These are phyloP conservation scores for Wiebesia pumilae DNA, from an alignment of 1,140 invertebrate genomes.

Conservation along the genomic window DNA sequence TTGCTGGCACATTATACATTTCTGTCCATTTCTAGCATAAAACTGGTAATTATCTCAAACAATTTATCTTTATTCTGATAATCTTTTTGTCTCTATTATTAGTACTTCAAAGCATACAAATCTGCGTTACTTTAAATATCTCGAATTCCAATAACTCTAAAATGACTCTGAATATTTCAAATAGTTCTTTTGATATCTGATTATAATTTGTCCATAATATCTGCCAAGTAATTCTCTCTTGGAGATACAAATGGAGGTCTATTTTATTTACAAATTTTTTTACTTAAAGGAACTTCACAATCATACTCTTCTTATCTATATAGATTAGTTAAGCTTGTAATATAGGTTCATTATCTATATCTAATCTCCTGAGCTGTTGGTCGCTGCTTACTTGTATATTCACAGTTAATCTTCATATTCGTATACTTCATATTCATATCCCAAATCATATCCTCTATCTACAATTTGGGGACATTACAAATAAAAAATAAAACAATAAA, in stretches of 20 bases:
- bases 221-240: background rate
- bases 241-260: background rate
- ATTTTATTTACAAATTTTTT: background rate
- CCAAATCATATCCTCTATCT: background rate
- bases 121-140: background rate
- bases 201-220: background rate
- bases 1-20: background rate
- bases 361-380: background rate
- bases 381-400: background rate
- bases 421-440: too few relatives aligned
- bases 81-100: background rate
- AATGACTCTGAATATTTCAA: background rate
- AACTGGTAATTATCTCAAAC: background rate
- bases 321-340: background rate
- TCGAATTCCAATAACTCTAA: background rate
- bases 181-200: background rate
- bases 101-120: background rate
- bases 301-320: background rate
- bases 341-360: slow-evolving; percentile 9
- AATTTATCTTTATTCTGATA: background rate
- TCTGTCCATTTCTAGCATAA: background rate
- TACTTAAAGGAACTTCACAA: background rate
- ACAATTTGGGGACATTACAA: background rate
- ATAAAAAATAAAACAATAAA: too few relatives aligned
- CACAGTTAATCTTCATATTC: background rate